Evolutionary conservation across 2,113 vertebrate genomes (phyloP).

Genomic region (Pleuronectes platessa): DNA sequence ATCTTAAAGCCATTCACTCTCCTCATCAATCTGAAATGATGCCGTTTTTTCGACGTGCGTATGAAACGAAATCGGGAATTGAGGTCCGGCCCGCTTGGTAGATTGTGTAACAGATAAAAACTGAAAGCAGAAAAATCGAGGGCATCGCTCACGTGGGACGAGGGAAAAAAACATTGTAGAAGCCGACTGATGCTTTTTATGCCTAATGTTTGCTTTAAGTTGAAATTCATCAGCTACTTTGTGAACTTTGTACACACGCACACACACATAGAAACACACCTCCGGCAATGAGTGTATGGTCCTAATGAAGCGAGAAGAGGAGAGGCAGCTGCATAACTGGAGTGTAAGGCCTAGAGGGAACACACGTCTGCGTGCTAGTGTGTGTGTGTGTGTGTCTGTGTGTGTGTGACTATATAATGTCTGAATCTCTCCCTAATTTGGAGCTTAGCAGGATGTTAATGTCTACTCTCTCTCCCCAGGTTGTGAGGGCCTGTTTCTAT

Average conservation of each 20-base stretch:
- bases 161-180: constrained; percentile 22
- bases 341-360: constrained; percentile 68
- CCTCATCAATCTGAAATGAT: constrained; percentile 60
- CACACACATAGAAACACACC: constrained; percentile 55
- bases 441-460: constrained; percentile 30
- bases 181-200: constrained; percentile 42
- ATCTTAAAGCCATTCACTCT: constrained; percentile 53
- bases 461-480: constrained; percentile 58
- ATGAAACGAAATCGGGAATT: constrained; percentile 23
- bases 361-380: constrained; percentile 36
- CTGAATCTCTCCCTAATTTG: constrained; percentile 37
- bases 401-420: constrained; percentile 21
- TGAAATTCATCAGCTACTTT: constrained; percentile 61
- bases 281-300: constrained; percentile 66
- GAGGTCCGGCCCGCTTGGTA: constrained; percentile 17
- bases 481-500: constrained; percentile 78
- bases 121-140: constrained; percentile 15
- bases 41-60: constrained; percentile 24
- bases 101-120: constrained; percentile 32
- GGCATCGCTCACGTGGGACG: constrained; percentile 14
- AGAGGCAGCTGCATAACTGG: constrained; percentile 68
- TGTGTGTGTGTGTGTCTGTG: constrained; percentile 17
- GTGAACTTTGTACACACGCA: constrained; percentile 25
- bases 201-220: constrained; percentile 50
- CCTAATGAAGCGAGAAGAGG: constrained; percentile 72